phyloP scores from a whole-genome alignment of 2,113 vertebrate species.

The Ochotona princeps region DNA sequence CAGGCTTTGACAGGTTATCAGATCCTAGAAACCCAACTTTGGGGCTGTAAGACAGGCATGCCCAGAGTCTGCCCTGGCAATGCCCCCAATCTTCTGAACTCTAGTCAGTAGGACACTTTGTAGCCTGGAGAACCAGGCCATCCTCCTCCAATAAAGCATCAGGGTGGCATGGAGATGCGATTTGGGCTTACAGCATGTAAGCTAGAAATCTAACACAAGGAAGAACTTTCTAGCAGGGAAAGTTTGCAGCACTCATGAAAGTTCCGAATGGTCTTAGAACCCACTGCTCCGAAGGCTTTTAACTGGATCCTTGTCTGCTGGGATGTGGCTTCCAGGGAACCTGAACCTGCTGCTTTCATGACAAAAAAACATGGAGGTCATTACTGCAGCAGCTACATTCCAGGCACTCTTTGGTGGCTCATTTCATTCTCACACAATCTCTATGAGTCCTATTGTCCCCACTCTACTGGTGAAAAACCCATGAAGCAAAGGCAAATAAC shows the following conservation, averaged over 20 bases:
- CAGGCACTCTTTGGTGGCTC: neutral
- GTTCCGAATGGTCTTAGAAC: neutral
- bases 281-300: neutral
- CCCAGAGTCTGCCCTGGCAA: neutral
- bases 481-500: neutral
- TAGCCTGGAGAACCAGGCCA: neutral
- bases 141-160: neutral
- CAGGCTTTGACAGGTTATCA: neutral
- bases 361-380: neutral
- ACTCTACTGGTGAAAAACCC: neutral
- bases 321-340: neutral
- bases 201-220: neutral
- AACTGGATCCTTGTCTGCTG: neutral
- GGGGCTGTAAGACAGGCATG: neutral
- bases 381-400: neutral
- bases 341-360: neutral
- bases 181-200: neutral
- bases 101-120: neutral
- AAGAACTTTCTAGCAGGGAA: neutral
- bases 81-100: neutral
- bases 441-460: neutral
- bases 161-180: neutral
- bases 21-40: neutral
- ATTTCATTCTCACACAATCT: neutral
- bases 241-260: neutral